Evolutionary conservation across 2,797 vertebrate genomes (phyloP).

Genomic region (Argya squamiceps): DNA sequence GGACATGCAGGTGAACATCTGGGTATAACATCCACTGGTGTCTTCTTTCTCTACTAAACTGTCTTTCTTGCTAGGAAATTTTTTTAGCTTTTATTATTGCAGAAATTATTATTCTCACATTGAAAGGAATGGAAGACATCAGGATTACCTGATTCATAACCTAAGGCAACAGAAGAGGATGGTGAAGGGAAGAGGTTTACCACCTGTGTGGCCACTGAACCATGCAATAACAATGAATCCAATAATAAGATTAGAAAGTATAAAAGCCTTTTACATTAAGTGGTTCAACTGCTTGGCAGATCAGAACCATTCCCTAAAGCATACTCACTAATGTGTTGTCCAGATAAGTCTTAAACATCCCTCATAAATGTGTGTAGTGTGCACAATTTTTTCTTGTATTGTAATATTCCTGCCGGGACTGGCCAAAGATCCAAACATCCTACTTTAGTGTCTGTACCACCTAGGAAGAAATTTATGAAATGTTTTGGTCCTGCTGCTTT

Average conservation of each 20-base stretch:
- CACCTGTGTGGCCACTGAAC: not conserved
- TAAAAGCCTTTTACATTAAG: not conserved
- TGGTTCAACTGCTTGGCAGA: not conserved
- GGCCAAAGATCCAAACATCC: slow-evolving; percentile 12
- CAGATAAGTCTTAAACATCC: not conserved
- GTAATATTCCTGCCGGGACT: slow-evolving; percentile 29
- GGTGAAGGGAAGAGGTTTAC: not conserved
- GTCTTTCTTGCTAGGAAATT: not conserved
- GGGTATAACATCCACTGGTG: not conserved
- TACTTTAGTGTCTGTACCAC: slow-evolving; percentile 28
- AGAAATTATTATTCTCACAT: not conserved
- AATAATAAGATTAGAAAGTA: not conserved
- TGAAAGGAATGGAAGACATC: not conserved
- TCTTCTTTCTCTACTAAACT: not conserved
- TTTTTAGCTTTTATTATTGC: not conserved
- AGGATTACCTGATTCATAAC: not conserved
- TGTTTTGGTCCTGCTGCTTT: slow-evolving; percentile 48
- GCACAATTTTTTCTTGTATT: not conserved
- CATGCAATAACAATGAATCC: not conserved
- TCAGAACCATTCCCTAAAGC: not conserved
- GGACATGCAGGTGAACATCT: not conserved
- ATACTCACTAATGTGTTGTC: not conserved
- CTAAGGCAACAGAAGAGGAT: not conserved
- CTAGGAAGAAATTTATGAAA: slow-evolving; percentile 67
- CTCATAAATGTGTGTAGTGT: not conserved